Conservation (phyloP, 2,888 invertebrate species). For the Neocrepidodera transversa region DNA sequence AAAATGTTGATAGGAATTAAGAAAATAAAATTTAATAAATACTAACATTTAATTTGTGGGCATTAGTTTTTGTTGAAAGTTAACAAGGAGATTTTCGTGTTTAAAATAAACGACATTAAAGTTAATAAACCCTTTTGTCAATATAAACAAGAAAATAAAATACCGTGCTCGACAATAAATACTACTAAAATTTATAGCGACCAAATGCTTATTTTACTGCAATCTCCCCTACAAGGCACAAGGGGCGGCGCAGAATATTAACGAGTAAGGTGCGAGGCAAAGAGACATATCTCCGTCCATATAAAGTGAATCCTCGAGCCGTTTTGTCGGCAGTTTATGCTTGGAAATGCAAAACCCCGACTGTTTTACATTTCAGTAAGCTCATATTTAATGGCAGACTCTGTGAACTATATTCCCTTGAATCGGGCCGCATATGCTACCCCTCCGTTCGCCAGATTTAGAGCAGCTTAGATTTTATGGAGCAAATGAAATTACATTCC, state of each 20-base stretch:
- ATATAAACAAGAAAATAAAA: slow-evolving; percentile 14
- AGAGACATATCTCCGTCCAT: slow-evolving; percentile 54
- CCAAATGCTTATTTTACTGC: slow-evolving; percentile 21
- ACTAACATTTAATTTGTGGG: no score
- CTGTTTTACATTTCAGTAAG: slow-evolving; percentile 64
- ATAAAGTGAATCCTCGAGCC: slow-evolving; percentile 61
- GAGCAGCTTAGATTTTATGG: slow-evolving; percentile 63
- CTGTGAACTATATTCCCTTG: slow-evolving; percentile 60
- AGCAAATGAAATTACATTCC: slow-evolving; percentile 63
- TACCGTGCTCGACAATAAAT: slow-evolving; percentile 9
- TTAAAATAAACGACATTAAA: neutral
- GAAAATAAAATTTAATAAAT: no score
- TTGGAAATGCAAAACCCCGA: slow-evolving; percentile 62
- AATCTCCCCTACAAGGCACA: slow-evolving; percentile 35
- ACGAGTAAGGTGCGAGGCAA: slow-evolving; percentile 52
- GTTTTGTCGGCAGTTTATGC: slow-evolving; percentile 63
- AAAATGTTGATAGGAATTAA: no score
- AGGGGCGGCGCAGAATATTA: slow-evolving; percentile 53
- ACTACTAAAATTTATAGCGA: slow-evolving; percentile 21
- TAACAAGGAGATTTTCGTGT: neutral
- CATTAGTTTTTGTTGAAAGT: neutral
- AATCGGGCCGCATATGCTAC: slow-evolving; percentile 59
- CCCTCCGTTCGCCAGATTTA: slow-evolving; percentile 59
- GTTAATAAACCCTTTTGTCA: slow-evolving; percentile 7
- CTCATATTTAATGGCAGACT: slow-evolving; percentile 62